Evolutionary conservation across 2,113 vertebrate genomes (phyloP), one percentile per base, ranked within the genome.

Genomic region (Prunella himalayana): DNA sequence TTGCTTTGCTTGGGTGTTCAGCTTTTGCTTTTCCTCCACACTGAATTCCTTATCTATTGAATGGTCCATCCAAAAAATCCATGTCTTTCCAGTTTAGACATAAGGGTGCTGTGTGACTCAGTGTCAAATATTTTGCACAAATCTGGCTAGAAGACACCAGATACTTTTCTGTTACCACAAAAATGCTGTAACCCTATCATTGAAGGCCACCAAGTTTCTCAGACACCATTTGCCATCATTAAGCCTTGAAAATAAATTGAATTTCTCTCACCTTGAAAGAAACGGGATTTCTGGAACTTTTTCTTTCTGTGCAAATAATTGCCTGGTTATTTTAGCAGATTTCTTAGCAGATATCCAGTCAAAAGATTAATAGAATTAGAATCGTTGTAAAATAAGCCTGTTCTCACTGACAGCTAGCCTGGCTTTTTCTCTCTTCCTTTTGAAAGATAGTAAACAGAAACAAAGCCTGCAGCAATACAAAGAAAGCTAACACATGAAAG

Each of bases 371-470:
- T 86, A 90, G 81, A 95, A 95, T 92, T 95, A 93, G 87, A 95
- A 92, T 89, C 17, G 23, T 80, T 76, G 57, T 77, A 56, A 72
- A 96, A 93, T 77, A 94, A 76, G 82, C 75, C 42, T 89, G 33
- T 90, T 94, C 64, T 84, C 65, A 51, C 61, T 95, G 90, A 90
- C 94, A 97, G 80, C 61, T 83, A 92, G 51, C 79, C 81, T 87
- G 35, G 15, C 7, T 25, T 56, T 73, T 73, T 44, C n/a, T 21
- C 9, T 15, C 20, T 86, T 91, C 44, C 8, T 95, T 82, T 61
- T 87, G 77, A 78, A 95, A 94, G 94, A 87, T 71, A 71, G 91
- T 95, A 97, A 92, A 95, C 77, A 97, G 85, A 97, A 98, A 95
- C 50, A 97, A 97, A 97, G 77, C 92, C 92, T 83, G 86, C 68